Evolutionary conservation across 1,140 invertebrate genomes (phyloP).

Genomic region (Brachionus sp.): DNA sequence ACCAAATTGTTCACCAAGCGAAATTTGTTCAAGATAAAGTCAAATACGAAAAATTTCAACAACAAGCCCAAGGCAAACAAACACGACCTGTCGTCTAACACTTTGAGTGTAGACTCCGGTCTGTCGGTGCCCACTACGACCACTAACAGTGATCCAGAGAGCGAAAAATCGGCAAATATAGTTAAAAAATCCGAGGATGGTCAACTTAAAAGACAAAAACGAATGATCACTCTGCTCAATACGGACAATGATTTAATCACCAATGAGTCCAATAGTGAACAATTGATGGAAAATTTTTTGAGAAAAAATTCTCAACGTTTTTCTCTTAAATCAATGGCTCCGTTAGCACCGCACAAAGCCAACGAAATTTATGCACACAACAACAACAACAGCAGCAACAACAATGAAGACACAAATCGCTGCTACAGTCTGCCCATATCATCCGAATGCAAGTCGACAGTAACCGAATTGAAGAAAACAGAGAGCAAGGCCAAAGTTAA

Average conservation of each 20-base stretch:
- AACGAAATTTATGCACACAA: not conserved
- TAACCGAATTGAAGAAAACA: not conserved
- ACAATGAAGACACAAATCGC: too few relatives aligned
- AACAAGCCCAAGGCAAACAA: not conserved
- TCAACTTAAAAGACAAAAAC: not conserved
- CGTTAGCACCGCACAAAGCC: not conserved
- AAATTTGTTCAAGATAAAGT: conserved; percentile 10
- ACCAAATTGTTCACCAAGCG: not conserved
- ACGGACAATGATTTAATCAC: too few relatives aligned
- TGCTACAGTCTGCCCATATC: not conserved
- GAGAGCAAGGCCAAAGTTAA: not conserved
- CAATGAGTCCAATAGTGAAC: not conserved
- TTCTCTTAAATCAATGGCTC: not conserved
- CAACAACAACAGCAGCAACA: not conserved
- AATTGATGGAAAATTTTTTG: not conserved
- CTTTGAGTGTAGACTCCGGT: conserved; percentile 24
- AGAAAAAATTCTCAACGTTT: not conserved
- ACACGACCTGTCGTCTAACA: conserved; percentile 15
- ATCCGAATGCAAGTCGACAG: not conserved
- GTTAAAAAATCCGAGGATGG: not conserved
- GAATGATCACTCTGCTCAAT: not conserved
- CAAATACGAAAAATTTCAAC: not conserved
- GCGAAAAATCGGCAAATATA: not conserved
- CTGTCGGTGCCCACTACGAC: conserved; percentile 7
- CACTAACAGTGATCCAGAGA: conserved; percentile 19